Conservation (phyloP, 2,888 invertebrate species). For the Tenthredo mesomela region DNA sequence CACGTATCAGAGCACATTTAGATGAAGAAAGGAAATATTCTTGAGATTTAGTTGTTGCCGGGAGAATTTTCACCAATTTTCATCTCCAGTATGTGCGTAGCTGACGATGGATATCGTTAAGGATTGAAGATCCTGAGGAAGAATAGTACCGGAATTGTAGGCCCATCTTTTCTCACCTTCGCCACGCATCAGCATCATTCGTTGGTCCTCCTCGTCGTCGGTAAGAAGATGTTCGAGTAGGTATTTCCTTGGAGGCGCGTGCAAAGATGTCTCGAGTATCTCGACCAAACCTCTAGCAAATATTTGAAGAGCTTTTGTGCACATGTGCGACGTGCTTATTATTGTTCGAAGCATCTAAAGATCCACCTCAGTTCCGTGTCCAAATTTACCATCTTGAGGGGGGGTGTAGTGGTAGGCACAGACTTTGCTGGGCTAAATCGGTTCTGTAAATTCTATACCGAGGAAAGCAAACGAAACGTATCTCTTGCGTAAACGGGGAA, state of each 20-base stretch:
- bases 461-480: constrained; percentile 9
- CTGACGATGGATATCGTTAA: neutral
- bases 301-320: constrained; percentile 67
- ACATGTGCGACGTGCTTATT: constrained; percentile 54
- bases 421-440: constrained; percentile 26
- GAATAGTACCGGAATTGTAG: neutral
- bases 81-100: neutral
- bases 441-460: constrained; percentile 28
- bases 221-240: neutral
- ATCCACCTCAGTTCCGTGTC: constrained; percentile 37
- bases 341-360: constrained; percentile 30
- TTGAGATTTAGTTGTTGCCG: neutral
- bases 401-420: neutral
- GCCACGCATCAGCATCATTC: neutral
- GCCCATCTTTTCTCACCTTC: neutral
- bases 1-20: neutral
- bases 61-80: neutral
- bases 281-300: constrained; percentile 62
- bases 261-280: constrained; percentile 62
- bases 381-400: constrained; percentile 25
- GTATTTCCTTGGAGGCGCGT: neutral
- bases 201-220: neutral
- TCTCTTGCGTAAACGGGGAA: constrained; percentile 34
- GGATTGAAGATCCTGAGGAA: neutral
- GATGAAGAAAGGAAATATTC: neutral